Evolutionary conservation across 2,113 vertebrate genomes (phyloP).

Genomic region (Microtus richardsoni): DNA sequence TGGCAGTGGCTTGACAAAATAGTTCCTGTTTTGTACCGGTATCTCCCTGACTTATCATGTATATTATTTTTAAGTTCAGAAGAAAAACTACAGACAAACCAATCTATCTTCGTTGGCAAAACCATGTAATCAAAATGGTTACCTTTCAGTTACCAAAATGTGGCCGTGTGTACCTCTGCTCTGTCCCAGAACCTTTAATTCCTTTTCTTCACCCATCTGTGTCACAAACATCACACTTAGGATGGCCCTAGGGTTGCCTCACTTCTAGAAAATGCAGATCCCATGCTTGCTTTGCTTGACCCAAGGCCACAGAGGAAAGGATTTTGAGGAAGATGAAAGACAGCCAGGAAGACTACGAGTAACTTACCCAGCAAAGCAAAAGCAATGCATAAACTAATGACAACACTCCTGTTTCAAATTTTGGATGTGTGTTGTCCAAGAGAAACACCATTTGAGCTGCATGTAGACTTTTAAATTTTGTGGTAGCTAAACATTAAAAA

Average conservation of each 20-base stretch:
- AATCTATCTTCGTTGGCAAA: slow-evolving; percentile 40
- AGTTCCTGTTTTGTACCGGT: not conserved
- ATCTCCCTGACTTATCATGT: not conserved
- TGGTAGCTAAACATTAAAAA: slow-evolving; percentile 19
- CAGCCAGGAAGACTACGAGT: not conserved
- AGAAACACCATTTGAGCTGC: not conserved
- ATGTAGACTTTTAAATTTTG: slow-evolving; percentile 1
- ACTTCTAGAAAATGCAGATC: slow-evolving; percentile 37
- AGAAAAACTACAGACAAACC: slow-evolving; percentile 58
- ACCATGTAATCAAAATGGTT: slow-evolving; percentile 37
- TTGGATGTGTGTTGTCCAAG: not conserved
- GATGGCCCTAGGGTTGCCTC: not conserved
- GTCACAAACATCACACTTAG: not conserved
- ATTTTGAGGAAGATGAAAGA: slow-evolving; percentile 15
- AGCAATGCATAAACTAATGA: not conserved
- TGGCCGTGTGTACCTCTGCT: not conserved
- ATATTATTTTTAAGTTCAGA: slow-evolving; percentile 45
- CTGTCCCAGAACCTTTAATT: slow-evolving; percentile 39
- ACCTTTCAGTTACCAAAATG: slow-evolving; percentile 19
- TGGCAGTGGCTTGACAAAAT: not conserved
- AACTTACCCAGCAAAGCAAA: not conserved
- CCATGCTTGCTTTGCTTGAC: slow-evolving; percentile 8
- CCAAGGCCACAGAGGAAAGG: not conserved
- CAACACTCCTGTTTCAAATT: not conserved
- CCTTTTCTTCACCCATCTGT: not conserved